Percentiles rank a stretch among this genome's conserved stretches.
Evolutionary conservation across 2,113 vertebrate species (phyloP).

Genomic region (Nothocercus nigrocapillus): DNA sequence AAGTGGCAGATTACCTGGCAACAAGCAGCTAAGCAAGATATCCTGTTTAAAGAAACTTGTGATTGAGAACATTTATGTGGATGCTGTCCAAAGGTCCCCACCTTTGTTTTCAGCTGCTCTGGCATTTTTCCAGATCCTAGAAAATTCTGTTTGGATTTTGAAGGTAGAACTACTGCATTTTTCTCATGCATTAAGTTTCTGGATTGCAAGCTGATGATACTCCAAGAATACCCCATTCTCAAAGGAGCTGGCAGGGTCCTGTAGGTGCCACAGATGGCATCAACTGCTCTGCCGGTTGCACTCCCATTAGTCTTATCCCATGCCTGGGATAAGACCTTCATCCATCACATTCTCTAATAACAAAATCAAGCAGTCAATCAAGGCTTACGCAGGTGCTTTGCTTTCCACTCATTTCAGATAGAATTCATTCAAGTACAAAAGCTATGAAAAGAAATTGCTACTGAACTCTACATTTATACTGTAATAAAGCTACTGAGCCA

Average conservation of each 20-base stretch:
- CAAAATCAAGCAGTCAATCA: not conserved
- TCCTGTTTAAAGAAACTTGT: not conserved
- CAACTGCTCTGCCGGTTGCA: not conserved
- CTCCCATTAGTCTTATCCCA: not conserved
- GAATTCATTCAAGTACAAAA: not conserved
- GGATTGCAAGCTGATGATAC: not conserved
- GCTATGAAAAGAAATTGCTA: constrained; percentile 32
- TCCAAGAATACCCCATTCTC: not conserved
- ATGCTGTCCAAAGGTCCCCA: not conserved
- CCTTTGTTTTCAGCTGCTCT: not conserved
- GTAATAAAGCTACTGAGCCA: not conserved
- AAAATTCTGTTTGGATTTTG: not conserved
- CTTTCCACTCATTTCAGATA: not conserved
- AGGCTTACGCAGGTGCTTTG: not conserved
- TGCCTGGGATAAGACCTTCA: not conserved
- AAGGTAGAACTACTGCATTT: not conserved
- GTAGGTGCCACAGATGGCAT: not conserved
- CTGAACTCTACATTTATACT: not conserved
- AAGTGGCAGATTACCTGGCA: not conserved
- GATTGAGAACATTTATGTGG: not conserved
- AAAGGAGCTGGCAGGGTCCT: not conserved
- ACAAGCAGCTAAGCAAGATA: not conserved
- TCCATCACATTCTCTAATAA: not conserved
- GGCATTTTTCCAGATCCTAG: not conserved
- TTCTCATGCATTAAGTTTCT: not conserved